Base-by-base conservation (phyloP, 2,113 vertebrate species). In the Zosterops lateralis region DNA sequence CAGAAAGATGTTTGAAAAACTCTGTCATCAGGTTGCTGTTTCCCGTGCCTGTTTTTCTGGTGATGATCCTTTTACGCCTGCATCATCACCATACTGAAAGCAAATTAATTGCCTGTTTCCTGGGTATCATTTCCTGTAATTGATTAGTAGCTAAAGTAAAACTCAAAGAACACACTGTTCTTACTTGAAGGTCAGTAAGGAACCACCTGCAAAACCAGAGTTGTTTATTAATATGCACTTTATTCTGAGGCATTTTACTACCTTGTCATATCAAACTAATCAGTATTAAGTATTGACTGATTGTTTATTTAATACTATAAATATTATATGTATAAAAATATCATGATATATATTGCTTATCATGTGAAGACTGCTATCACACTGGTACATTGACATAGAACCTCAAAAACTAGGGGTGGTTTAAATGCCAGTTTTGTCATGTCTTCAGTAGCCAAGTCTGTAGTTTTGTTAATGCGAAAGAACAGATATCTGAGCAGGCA, bases 61-160 rank as follows among this genome's bases (percentile, higher is more conserved):
- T 42, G 61, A 64, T 72, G 34, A 54, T 47, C n/a, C 64, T 72
- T 87, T 62, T 66, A 85, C 1, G 4, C 10, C 40, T 50, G n/a
- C 31, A 85, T 53, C 74, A 47, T 84, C 36, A 42, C 26, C 38
- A 42, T 40, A 61, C 22, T 65, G n/a, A 82, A 92, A 84, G 65
- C 3, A 94, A 84, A 90, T 71, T 60, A 93, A 86, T 61, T 78
- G n/a, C 40, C 51, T 42, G 17, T 86, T 92, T 92, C 36, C 36
- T 40, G 85, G 61, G 32, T 54, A 79, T 74, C 6, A 75, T 84
- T 45, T 86, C 10, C 57, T 76, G 29, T 67, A 95, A 72, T 28
- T 34, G 84, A 82, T 86, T 74, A 58, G 10, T 51, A 92, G 84
- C 24, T 68, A 34, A 89, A 68, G 74, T 61, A 91, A 90, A 78